Evolutionary conservation across 2,888 invertebrate genomes (phyloP).

Genomic region (Folsomia candida): DNA sequence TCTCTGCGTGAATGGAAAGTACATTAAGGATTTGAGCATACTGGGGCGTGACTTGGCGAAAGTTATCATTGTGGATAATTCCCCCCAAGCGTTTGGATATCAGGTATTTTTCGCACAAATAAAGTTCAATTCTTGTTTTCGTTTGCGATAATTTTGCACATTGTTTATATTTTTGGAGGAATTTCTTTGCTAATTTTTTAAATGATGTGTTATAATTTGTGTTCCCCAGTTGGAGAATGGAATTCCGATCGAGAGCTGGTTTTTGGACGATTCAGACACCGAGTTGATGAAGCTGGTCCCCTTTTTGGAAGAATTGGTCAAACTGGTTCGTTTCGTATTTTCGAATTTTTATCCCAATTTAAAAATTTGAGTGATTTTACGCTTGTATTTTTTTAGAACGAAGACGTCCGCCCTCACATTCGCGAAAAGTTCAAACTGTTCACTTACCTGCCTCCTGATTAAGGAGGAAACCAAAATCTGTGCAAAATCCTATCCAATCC

Average conservation of each 20-base stretch:
- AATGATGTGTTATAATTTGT: conserved; percentile 42
- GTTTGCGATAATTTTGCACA: neutral
- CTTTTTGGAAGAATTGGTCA: conserved; percentile 80
- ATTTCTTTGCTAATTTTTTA: too few relatives aligned
- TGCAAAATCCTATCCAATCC: too few relatives aligned
- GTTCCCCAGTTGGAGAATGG: conserved; percentile 87
- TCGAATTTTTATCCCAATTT: neutral
- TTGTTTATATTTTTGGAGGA: too few relatives aligned
- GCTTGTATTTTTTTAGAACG: conserved; percentile 64
- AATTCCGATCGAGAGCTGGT: conserved; percentile 97
- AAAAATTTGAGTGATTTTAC: neutral
- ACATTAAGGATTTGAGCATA: conserved; percentile 91
- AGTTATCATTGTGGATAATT: conserved; percentile 83
- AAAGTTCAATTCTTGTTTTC: neutral
- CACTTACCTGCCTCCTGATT: conserved; percentile 83
- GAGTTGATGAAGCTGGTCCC: conserved; percentile 88
- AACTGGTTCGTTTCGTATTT: conserved; percentile 69
- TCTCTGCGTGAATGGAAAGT: conserved; percentile 90
- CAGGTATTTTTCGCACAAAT: conserved; percentile 64
- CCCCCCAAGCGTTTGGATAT: conserved; percentile 90
- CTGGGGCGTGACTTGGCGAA: conserved; percentile 86
- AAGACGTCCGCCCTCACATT: conserved; percentile 89
- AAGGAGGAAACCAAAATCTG: too few relatives aligned
- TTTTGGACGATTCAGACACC: conserved; percentile 81
- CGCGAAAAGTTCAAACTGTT: conserved; percentile 85